phyloP scores from a whole-genome alignment of 2,888 invertebrate species.

The Eilema depressum region DNA sequence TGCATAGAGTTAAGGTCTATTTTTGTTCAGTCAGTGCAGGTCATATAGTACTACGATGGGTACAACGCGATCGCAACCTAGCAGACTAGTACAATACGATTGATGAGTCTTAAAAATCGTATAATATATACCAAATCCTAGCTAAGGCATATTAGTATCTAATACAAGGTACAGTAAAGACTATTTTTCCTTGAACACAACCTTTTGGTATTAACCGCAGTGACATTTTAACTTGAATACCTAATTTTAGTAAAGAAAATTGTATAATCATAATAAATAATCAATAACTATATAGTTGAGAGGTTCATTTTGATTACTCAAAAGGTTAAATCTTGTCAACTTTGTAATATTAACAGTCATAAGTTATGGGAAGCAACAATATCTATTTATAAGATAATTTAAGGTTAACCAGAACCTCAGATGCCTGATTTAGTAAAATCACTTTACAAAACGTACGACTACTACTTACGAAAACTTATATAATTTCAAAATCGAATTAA shows the following conservation, averaged over 20 bases:
- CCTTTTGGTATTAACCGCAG: constrained; percentile 6
- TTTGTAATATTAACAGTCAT: constrained; percentile 13
- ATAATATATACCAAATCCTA: not conserved
- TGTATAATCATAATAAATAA: constrained; percentile 15
- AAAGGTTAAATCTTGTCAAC: constrained; percentile 19
- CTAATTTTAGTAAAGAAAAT: constrained; percentile 5
- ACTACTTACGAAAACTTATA: too few species aligned
- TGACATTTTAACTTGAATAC: constrained; percentile 3
- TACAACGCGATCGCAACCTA: not conserved
- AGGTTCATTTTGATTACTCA: constrained; percentile 10
- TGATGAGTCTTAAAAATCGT: not conserved
- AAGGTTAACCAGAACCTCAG: not conserved
- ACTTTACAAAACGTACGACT: too few species aligned
- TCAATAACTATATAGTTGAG: not conserved
- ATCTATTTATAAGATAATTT: constrained; percentile 3
- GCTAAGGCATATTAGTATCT: not conserved
- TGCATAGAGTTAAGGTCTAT: not conserved
- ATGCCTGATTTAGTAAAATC: too few species aligned
- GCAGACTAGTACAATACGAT: not conserved
- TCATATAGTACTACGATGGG: too few species aligned
- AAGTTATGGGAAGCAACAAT: not conserved
- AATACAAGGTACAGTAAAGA: not conserved
- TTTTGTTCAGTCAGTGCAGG: not conserved
- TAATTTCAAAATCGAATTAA: too few species aligned
- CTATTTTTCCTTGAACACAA: constrained; percentile 26